A percentile compares a stretch with the other conserved stretches of the same genome.
phyloP scores from a whole-genome alignment of 2,797 vertebrate species.

The Manis pentadactyla region DNA sequence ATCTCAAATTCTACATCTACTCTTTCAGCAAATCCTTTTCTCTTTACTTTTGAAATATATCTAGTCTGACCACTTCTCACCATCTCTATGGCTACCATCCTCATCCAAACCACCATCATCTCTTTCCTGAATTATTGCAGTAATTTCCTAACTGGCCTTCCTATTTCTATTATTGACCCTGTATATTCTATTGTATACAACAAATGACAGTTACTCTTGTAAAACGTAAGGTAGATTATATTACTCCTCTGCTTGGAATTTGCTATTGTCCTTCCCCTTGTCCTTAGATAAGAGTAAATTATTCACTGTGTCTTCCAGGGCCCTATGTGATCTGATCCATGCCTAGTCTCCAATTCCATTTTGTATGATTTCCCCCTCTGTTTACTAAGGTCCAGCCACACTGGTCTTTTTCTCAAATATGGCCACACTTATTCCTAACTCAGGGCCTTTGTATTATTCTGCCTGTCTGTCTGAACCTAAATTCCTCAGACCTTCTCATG shows the following conservation, averaged over 20 bases:
- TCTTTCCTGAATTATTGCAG: not conserved
- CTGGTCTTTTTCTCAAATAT: not conserved
- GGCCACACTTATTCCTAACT: not conserved
- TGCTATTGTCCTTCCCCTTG: not conserved
- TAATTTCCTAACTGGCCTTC: slow-evolving; percentile 31
- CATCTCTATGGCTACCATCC: not conserved
- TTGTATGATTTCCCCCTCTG: not conserved
- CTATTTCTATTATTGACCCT: not conserved
- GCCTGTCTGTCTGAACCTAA: not conserved
- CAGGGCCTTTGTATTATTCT: not conserved
- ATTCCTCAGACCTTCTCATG: not conserved
- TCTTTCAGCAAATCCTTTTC: slow-evolving; percentile 13
- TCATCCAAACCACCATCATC: not conserved
- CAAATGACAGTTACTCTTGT: slow-evolving; percentile 3
- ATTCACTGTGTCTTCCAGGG: not conserved
- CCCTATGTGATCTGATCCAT: not conserved
- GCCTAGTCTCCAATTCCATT: not conserved
- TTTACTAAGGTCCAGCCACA: not conserved
- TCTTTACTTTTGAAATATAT: slow-evolving; percentile 35
- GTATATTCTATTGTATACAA: not conserved
- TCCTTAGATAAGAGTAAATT: slow-evolving; percentile 15
- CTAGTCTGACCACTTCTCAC: not conserved
- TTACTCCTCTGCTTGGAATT: slow-evolving; percentile 1
- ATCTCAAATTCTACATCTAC: not conserved
- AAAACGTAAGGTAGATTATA: not conserved